A percentile compares a stretch with the other conserved stretches of the same genome.
phyloP scores from a whole-genome alignment of 1,140 invertebrate species.

The Agrilus planipennis region DNA sequence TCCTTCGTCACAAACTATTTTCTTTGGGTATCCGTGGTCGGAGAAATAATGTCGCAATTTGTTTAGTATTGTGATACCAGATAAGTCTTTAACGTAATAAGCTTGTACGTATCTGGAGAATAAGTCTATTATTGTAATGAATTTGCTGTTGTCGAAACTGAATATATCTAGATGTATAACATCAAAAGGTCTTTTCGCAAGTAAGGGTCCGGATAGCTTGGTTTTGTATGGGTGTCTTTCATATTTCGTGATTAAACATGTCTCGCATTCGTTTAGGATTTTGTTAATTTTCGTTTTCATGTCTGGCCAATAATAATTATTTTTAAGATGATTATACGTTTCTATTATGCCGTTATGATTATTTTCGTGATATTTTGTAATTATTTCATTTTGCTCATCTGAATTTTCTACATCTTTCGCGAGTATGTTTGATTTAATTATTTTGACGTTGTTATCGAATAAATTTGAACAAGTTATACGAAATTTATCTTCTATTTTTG shows the following conservation, averaged over 20 bases:
- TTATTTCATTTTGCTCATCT: conserved; percentile 1
- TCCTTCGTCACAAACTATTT: conserved; percentile 13
- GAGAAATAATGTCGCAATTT: conserved; percentile 11
- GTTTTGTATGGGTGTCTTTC: conserved; percentile 15
- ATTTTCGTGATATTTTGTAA: conserved; percentile 2
- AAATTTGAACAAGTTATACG: not conserved
- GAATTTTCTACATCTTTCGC: not conserved
- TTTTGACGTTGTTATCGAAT: not conserved
- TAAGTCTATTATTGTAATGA: conserved; percentile 20
- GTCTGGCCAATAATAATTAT: conserved; percentile 15
- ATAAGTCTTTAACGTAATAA: conserved; percentile 6
- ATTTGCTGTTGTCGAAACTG: conserved; percentile 14
- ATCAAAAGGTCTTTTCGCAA: conserved; percentile 21
- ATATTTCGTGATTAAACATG: conserved; percentile 13
- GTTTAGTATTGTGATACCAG: conserved; percentile 9
- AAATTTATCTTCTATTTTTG: not conserved
- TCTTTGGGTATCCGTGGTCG: conserved; percentile 8
- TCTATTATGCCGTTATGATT: conserved; percentile 16
- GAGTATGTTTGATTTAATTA: conserved; percentile 1
- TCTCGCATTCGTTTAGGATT: conserved; percentile 15
- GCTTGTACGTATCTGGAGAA: conserved; percentile 8
- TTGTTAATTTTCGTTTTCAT: conserved; percentile 13
- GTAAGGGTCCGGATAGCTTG: conserved; percentile 10
- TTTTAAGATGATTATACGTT: conserved; percentile 10
- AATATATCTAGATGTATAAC: conserved; percentile 21